Evolutionary conservation across 2,797 vertebrate species (phyloP).

Genomic region (Psittacula derbiana): DNA sequence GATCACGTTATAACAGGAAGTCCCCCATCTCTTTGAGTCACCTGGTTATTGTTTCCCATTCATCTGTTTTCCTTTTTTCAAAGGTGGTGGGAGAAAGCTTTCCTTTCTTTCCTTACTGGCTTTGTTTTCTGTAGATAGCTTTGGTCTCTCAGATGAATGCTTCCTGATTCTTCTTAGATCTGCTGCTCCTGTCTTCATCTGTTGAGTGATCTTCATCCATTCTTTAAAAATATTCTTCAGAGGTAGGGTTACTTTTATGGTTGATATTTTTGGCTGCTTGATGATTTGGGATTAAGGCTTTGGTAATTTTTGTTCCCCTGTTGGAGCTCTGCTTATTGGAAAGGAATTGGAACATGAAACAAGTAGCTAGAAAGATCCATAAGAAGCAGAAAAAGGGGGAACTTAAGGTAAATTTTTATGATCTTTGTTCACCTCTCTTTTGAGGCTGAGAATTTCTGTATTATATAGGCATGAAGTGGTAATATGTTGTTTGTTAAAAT

Average conservation of each 20-base stretch:
- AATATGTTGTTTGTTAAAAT: neutral
- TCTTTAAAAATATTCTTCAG: constrained; percentile 39
- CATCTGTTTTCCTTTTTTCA: constrained; percentile 20
- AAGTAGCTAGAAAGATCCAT: neutral
- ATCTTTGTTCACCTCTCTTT: neutral
- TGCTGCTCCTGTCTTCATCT: constrained; percentile 51
- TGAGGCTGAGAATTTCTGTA: neutral
- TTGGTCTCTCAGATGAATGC: constrained; percentile 43
- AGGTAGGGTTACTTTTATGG: constrained; percentile 61
- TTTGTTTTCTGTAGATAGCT: constrained; percentile 56
- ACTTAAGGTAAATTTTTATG: neutral
- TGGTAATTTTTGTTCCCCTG: neutral
- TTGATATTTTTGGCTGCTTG: neutral
- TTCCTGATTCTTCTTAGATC: constrained; percentile 46
- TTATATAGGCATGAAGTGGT: neutral
- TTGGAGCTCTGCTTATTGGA: neutral
- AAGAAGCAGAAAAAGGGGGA: neutral
- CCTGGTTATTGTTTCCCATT: neutral
- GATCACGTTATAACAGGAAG: neutral
- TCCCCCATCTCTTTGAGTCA: neutral
- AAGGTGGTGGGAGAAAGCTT: constrained; percentile 18
- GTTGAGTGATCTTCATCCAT: constrained; percentile 31
- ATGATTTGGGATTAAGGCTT: neutral
- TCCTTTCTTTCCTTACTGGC: constrained; percentile 20
- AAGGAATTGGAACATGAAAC: neutral